Conservation (phyloP, 2,113 vertebrate species). For the Strix uralensis region DNA sequence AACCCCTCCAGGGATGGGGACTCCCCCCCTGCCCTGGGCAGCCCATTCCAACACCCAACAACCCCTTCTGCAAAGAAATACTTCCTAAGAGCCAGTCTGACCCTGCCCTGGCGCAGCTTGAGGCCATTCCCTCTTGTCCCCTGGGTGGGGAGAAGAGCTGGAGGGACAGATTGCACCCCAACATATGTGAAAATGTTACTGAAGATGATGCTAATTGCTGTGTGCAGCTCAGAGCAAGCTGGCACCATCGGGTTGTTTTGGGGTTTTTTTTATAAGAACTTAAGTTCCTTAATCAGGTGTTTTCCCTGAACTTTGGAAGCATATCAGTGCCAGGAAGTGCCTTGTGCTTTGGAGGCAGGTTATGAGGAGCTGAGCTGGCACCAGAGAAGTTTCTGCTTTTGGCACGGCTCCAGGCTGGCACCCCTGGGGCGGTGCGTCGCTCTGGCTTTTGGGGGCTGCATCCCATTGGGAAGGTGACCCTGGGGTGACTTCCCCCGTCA, state of each 20-base stretch:
- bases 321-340: neutral
- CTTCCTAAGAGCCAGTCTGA: too few relatives aligned
- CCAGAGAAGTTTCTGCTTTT: neutral
- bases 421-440: fast-evolving
- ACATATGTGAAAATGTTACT: fast-evolving
- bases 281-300: neutral
- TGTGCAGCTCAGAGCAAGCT: neutral
- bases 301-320: slow-evolving; percentile 14
- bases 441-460: fast-evolving
- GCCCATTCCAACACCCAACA: too few relatives aligned
- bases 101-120: too few relatives aligned
- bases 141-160: neutral
- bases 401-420: neutral
- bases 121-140: too few relatives aligned
- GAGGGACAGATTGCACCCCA: neutral
- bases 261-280: neutral
- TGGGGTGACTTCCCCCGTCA: neutral
- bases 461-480: neutral
- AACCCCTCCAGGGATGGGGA: too few relatives aligned
- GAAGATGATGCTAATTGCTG: neutral
- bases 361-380: neutral
- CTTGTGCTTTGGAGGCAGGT: neutral
- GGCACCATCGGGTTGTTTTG: neutral
- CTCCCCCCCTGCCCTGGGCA: too few relatives aligned
- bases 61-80: too few relatives aligned